These are phyloP conservation scores for Cyanistes caeruleus DNA, from an alignment of 2,113 vertebrate genomes.

Conservation along the genomic window DNA sequence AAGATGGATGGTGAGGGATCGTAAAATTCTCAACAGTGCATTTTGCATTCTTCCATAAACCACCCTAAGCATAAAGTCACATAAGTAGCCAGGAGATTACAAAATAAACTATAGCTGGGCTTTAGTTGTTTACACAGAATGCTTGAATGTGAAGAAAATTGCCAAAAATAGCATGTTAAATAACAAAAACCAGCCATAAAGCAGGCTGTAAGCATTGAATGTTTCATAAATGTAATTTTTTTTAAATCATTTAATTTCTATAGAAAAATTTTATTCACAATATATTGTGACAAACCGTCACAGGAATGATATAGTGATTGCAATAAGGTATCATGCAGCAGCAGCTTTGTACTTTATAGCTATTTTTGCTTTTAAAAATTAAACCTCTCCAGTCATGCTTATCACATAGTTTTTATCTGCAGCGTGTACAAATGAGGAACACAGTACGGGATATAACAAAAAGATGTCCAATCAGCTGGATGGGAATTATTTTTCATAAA, in stretches of 20 bases:
- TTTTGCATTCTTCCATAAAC: conserved; percentile 74
- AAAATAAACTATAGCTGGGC: conserved; percentile 76
- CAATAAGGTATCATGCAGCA: conserved; percentile 85
- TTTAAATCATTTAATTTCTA: conserved; percentile 84
- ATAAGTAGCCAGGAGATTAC: conserved; percentile 76
- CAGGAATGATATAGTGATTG: conserved; percentile 84
- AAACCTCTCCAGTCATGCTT: conserved; percentile 83
- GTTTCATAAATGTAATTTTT: conserved; percentile 80
- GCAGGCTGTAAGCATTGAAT: conserved; percentile 81
- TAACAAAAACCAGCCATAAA: conserved; percentile 83
- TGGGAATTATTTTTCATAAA: conserved; percentile 75
- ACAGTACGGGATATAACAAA: conserved; percentile 76
- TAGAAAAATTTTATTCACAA: conserved; percentile 91
- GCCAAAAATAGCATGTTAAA: conserved; percentile 80
- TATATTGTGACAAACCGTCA: conserved; percentile 81
- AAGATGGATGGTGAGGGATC: conserved; percentile 73
- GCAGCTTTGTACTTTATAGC: conserved; percentile 83
- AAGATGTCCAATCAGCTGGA: conserved; percentile 72
- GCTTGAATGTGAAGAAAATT: conserved; percentile 74
- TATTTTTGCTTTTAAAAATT: conserved; percentile 82
- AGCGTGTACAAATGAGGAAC: conserved; percentile 77
- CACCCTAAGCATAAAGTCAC: conserved; percentile 68
- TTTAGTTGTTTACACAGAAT: conserved; percentile 73
- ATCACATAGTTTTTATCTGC: conserved; percentile 75
- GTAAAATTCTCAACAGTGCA: conserved; percentile 75